Evolutionary conservation across 2,113 vertebrate species (phyloP).

Genomic region (Melanostigma gelatinosum): DNA sequence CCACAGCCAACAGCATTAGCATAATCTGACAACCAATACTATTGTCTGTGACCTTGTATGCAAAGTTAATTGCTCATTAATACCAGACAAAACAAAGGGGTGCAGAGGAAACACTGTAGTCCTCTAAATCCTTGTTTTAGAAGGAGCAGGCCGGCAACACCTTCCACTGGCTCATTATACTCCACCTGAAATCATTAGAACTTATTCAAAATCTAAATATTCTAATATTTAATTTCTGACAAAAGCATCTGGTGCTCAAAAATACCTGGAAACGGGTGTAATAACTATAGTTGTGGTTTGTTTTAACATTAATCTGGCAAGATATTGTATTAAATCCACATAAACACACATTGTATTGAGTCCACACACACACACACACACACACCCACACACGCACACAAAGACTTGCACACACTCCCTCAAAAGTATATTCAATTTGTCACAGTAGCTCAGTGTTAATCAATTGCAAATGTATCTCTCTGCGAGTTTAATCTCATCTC

Average conservation of each 20-base stretch:
- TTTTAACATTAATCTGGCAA: constrained; percentile 40
- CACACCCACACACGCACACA: constrained; percentile 34
- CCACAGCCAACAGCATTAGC: constrained; percentile 73
- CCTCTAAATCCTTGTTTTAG: constrained; percentile 62
- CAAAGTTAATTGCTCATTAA: constrained; percentile 84
- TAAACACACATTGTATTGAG: constrained; percentile 9
- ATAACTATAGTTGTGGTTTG: constrained; percentile 16
- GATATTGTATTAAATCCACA: constrained; percentile 25
- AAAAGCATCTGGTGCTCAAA: constrained; percentile 22
- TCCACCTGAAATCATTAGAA: constrained; percentile 33
- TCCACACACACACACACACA: constrained; percentile 19
- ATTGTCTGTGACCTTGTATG: constrained; percentile 80
- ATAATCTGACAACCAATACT: constrained; percentile 81
- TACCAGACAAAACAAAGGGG: constrained; percentile 78
- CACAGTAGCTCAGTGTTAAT: constrained; percentile 76
- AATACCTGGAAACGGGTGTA: not conserved
- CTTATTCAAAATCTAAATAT: constrained; percentile 1
- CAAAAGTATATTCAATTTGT: constrained; percentile 74
- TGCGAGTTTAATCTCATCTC: constrained; percentile 80
- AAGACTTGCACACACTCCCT: constrained; percentile 62
- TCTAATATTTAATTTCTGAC: not conserved
- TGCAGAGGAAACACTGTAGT: constrained; percentile 72
- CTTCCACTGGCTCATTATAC: constrained; percentile 29
- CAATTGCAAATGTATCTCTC: constrained; percentile 80
- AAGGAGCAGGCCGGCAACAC: constrained; percentile 45